Percentiles rank a stretch among this genome's conserved stretches.
These are phyloP conservation scores for Bradypus variegatus DNA, from an alignment of 2,797 vertebrate genomes.

Conservation along the genomic window DNA sequence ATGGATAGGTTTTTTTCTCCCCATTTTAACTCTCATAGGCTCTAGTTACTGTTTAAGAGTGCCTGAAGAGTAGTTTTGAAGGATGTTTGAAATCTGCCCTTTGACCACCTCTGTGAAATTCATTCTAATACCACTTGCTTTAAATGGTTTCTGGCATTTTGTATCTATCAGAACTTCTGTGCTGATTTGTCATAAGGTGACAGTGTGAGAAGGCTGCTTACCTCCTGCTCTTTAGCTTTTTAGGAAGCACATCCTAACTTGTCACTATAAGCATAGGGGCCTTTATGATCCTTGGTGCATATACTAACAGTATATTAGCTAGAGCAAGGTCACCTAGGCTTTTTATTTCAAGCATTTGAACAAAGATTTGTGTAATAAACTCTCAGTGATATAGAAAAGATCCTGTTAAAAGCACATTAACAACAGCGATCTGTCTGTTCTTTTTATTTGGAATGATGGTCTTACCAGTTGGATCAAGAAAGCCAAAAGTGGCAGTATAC, in stretches of 20 bases:
- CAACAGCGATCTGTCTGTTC: not conserved
- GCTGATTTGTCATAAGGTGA: not conserved
- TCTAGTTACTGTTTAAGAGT: not conserved
- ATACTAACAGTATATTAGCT: not conserved
- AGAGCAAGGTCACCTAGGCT: not conserved
- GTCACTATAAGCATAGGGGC: not conserved
- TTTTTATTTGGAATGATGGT: conserved; percentile 22
- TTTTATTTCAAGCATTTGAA: conserved; percentile 1
- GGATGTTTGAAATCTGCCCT: not conserved
- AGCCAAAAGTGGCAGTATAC: not conserved
- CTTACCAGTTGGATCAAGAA: not conserved
- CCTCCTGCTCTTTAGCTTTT: not conserved
- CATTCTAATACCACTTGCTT: not conserved
- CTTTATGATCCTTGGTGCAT: not conserved
- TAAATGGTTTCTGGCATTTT: not conserved
- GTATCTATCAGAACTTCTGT: not conserved
- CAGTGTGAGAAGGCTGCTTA: not conserved
- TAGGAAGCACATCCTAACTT: not conserved
- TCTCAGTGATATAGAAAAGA: not conserved
- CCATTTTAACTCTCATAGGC: not conserved
- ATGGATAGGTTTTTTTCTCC: not conserved
- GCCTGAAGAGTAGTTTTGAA: conserved; percentile 21
- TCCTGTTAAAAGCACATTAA: not conserved
- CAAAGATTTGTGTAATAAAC: not conserved
- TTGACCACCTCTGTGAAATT: not conserved